These are phyloP conservation scores for Meandrina meandrites DNA, from an alignment of 92 coral and sea anemone species.

Conservation along the genomic window DNA sequence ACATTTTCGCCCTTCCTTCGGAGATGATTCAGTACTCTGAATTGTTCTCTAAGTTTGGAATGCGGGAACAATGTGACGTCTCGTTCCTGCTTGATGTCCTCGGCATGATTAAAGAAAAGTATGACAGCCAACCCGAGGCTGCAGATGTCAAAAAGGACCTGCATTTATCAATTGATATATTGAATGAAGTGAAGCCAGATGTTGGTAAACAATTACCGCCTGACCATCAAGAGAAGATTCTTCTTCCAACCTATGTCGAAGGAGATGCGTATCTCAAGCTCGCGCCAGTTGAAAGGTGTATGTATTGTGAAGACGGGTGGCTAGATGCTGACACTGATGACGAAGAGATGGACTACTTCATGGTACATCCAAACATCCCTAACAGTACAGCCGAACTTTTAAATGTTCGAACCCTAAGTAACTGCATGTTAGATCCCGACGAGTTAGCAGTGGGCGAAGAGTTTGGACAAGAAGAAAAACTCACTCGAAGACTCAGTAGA, in stretches of 20 bases:
- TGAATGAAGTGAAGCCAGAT: conserved; percentile 39
- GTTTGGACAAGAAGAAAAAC: conserved; percentile 62
- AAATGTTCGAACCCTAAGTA: conserved; percentile 32
- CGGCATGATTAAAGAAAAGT: conserved; percentile 15
- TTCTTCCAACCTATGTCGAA: conserved; percentile 51
- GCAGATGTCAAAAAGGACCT: conserved; percentile 56
- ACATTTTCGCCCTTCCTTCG: conserved; percentile 59
- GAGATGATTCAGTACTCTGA: conserved; percentile 20
- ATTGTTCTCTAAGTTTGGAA: conserved; percentile 39
- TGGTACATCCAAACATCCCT: conserved; percentile 44
- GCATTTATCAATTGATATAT: conserved; percentile 42
- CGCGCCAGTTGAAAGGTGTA: conserved; percentile 43
- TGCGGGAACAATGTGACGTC: conserved; percentile 27
- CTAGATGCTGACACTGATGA: conserved; percentile 6
- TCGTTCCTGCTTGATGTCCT: conserved; percentile 40
- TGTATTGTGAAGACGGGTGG: conserved; percentile 62
- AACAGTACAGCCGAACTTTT: conserved; percentile 36
- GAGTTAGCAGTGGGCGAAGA: conserved; percentile 37
- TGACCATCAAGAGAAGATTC: conserved; percentile 5
- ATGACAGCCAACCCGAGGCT: not conserved
- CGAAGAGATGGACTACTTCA: conserved; percentile 28
- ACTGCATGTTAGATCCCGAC: conserved; percentile 41
- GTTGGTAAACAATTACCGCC: not conserved
- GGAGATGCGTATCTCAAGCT: conserved; percentile 23
- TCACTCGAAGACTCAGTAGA: too few species aligned